phyloP scores from a whole-genome alignment of 2,888 invertebrate genomes.

The Tribolium freemani region DNA sequence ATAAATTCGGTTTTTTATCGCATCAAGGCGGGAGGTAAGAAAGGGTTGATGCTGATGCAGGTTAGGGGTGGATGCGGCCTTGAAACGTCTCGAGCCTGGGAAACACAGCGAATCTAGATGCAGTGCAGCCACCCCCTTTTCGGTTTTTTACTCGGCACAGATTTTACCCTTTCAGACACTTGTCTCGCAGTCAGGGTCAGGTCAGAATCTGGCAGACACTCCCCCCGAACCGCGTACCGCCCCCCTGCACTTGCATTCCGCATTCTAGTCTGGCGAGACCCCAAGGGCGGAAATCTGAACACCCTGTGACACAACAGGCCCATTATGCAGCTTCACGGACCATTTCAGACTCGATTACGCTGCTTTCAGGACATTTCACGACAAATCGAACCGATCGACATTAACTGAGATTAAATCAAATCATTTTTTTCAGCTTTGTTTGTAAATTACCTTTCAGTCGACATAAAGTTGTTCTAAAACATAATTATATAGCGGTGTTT shows the following conservation, averaged over 20 bases:
- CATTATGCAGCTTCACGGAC: conserved; percentile 33
- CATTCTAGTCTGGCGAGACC: conserved; percentile 49
- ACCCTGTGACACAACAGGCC: conserved; percentile 19
- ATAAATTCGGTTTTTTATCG: conserved; percentile 49
- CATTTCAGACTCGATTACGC: neutral
- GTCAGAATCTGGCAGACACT: conserved; percentile 59
- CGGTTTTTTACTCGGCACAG: conserved; percentile 56
- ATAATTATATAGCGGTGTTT: too few species aligned
- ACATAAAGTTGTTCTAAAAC: too few species aligned
- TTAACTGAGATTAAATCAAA: too few species aligned
- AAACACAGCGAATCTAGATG: conserved; percentile 53
- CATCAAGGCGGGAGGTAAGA: conserved; percentile 37
- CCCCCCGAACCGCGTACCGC: conserved; percentile 48
- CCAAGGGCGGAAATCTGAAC: conserved; percentile 32
- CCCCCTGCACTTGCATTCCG: conserved; percentile 54
- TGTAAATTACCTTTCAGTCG: too few species aligned
- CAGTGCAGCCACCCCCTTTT: conserved; percentile 47
- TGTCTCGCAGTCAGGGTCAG: conserved; percentile 63
- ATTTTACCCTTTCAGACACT: conserved; percentile 63
- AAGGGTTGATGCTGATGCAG: conserved; percentile 54
- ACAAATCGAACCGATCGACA: too few species aligned
- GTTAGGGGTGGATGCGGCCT: conserved; percentile 52
- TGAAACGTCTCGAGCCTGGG: conserved; percentile 51
- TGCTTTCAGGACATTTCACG: too few species aligned
- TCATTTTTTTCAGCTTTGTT: too few species aligned